phyloP scores from a whole-genome alignment of 1,140 invertebrate species.

The Nilaparvata lugens region DNA sequence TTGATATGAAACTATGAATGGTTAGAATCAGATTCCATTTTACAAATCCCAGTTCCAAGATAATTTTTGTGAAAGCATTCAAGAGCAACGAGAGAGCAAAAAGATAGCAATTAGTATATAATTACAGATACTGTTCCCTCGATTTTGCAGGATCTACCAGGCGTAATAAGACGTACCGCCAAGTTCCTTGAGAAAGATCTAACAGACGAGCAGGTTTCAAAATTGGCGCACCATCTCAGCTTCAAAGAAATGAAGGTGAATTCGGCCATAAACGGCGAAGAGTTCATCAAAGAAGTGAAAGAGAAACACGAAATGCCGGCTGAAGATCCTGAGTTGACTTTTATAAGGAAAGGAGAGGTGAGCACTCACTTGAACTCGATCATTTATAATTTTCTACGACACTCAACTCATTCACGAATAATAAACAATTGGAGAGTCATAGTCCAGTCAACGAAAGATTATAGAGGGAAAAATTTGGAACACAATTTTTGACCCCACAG shows the following conservation, averaged over 20 bases:
- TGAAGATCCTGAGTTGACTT: constrained; percentile 38
- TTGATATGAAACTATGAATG: too few relatives aligned
- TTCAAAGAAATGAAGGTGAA: constrained; percentile 61
- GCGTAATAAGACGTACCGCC: constrained; percentile 46
- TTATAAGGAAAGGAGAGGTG: constrained; percentile 52
- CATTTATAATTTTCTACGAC: too few relatives aligned
- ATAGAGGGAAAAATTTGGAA: too few relatives aligned
- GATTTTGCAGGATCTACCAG: constrained; percentile 40
- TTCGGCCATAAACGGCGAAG: constrained; percentile 50
- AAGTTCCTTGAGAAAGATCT: constrained; percentile 46
- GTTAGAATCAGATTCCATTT: too few relatives aligned
- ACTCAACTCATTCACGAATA: too few relatives aligned
- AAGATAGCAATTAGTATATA: background rate
- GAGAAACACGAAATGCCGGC: constrained; percentile 36
- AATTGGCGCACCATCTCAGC: constrained; percentile 48
- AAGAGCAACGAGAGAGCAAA: background rate
- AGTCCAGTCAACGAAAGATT: too few relatives aligned
- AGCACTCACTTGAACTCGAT: background rate
- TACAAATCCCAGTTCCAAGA: background rate
- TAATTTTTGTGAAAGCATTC: background rate
- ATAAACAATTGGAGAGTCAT: too few relatives aligned
- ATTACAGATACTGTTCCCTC: background rate
- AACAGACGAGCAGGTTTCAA: constrained; percentile 39
- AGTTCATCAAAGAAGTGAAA: constrained; percentile 33
- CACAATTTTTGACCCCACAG: too few relatives aligned